These are phyloP conservation scores for Oncopodura yosiiana DNA, from an alignment of 1,140 invertebrate genomes.

Conservation along the genomic window DNA sequence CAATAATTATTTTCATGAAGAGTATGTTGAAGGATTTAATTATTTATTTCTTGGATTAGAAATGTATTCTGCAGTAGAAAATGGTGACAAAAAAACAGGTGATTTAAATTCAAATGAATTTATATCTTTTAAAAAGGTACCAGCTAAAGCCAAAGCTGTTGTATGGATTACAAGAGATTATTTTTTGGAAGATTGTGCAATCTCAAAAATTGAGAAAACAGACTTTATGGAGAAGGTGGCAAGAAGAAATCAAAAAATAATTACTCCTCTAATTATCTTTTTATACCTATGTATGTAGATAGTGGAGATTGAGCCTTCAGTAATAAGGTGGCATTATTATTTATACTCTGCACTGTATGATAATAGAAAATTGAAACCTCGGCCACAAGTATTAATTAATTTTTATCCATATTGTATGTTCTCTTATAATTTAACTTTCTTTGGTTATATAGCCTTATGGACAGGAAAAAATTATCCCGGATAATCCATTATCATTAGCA, in stretches of 20 bases:
- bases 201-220: conserved; percentile 1
- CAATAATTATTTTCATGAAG: background rate
- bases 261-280: background rate
- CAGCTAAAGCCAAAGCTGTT: conserved; percentile 7
- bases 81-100: background rate
- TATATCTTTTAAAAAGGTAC: background rate
- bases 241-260: background rate
- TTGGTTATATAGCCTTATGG: no score
- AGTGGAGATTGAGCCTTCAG: conserved; percentile 8
- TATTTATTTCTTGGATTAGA: conserved; percentile 8
- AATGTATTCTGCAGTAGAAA: background rate
- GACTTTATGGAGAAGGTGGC: conserved; percentile 13
- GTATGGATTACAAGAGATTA: conserved; percentile 9
- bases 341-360: conserved; percentile 10
- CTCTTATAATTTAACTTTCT: no score
- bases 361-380: background rate
- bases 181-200: conserved; percentile 1
- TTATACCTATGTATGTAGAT: conserved; percentile 3
- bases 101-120: background rate
- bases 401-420: no score
- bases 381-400: background rate
- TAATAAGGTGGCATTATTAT: conserved; percentile 16
- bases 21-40: conserved; percentile 3
- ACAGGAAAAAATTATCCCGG: no score
- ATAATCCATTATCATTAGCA: background rate